Evolutionary conservation across 2,113 vertebrate species (phyloP).

Genomic region (Delphinus delphis): DNA sequence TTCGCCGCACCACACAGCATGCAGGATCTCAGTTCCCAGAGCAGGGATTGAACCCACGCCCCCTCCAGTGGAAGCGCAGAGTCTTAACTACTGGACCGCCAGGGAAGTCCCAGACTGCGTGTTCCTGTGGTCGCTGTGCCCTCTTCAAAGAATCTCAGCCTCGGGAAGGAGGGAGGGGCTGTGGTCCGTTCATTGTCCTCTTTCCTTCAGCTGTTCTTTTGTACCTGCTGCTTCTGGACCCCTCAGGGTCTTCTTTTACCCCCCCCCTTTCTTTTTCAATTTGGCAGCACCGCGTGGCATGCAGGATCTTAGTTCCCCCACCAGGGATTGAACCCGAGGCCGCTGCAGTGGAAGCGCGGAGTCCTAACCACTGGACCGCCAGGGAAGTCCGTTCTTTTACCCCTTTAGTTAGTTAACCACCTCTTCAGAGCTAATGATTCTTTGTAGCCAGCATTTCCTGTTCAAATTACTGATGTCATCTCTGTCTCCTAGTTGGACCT

Average conservation of each 20-base stretch:
- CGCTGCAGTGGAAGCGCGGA: background rate
- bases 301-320: background rate
- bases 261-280: background rate
- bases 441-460: background rate
- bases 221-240: background rate
- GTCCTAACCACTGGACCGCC: background rate
- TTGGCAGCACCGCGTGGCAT: background rate
- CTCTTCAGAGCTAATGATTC: background rate
- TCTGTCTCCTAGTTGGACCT: background rate
- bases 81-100: no score
- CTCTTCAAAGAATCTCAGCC: background rate
- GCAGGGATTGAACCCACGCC: no score
- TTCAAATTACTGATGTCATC: background rate
- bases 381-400: background rate
- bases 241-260: background rate
- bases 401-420: no score
- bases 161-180: background rate
- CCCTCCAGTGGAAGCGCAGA: no score
- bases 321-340: background rate
- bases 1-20: no score
- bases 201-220: background rate
- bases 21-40: no score
- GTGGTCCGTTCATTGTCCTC: background rate
- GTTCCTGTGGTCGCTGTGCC: accelerated
- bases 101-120: no score